Evolutionary conservation across 2,888 invertebrate genomes (phyloP).

Genomic region (Lasioglossum calceatum): DNA sequence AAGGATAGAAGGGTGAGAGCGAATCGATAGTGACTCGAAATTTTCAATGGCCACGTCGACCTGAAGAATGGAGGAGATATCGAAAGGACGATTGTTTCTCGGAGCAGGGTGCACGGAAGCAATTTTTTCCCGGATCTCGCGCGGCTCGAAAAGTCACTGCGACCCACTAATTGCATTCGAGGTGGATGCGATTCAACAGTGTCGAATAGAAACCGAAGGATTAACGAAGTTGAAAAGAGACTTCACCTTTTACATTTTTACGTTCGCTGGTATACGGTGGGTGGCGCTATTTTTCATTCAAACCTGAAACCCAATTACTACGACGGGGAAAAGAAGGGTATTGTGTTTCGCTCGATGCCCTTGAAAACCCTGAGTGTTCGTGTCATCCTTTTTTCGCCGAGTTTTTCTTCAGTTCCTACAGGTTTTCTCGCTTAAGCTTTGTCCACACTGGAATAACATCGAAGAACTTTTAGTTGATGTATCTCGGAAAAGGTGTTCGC

Average conservation of each 20-base stretch:
- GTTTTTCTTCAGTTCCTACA: neutral
- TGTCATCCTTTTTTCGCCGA: neutral
- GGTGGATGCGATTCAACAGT: neutral
- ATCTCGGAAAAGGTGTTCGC: neutral
- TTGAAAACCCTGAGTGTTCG: neutral
- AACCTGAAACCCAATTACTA: neutral
- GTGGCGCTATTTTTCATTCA: neutral
- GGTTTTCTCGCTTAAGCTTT: neutral
- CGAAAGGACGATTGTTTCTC: neutral
- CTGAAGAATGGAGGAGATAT: neutral
- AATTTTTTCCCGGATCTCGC: neutral
- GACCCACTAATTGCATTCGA: neutral
- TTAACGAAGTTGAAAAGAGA: neutral
- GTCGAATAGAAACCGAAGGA: neutral
- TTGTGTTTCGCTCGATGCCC: neutral
- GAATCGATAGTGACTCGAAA: conserved; percentile 1
- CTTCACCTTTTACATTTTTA: neutral
- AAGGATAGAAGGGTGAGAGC: neutral
- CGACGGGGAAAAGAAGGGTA: neutral
- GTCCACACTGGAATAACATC: neutral
- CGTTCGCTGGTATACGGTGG: neutral
- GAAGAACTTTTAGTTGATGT: neutral
- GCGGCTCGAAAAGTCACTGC: neutral
- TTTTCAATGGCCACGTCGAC: neutral
- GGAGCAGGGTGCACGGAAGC: neutral